Base-by-base conservation (phyloP, 2,888 invertebrate species). In the Acanthosepion lycidas region DNA sequence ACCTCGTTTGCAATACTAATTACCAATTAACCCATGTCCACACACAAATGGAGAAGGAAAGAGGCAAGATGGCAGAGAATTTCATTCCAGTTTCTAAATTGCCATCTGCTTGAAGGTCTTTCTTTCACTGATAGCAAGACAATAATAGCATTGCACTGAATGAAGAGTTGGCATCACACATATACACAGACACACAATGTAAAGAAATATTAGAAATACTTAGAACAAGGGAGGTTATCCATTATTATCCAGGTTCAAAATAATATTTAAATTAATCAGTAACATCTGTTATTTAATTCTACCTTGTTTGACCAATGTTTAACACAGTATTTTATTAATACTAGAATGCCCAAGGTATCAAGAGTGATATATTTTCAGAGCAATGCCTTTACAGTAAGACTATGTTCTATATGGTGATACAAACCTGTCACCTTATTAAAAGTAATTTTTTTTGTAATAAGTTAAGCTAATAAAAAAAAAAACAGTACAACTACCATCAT, bases 1-100 rank as follows among this genome's bases (percentile, higher is more conserved):
- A 78, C 78, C 78, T 78, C 78, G 78, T n/a, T 78, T 78, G 78
- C 78, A 78, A 78, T 78, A 78, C 78, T 78, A 78, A 78, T 78
- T 78, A 78, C 78, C 78, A 78, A 78, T 78, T 78, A 78, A 8
- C 78, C 78, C 78, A 8, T 78, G 78, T n/a, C 78, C 78, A 78
- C 78, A 78, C n/a, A 78, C 42, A 42, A 42, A 42, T 42, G 42
- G 78, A 18, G 78, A 59, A 20, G 6, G 59, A 64, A 28, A 28
- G 64, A 28, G 28, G 28, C 8, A 28, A 26, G 28, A 64, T 6
- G 64, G n/a, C 8, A n/a, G 78, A 28, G 78, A 78, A 78, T n/a
- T 78, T 78, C 8, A 78, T n/a, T 78, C 78, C 28, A n/a, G 28
- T 78, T 78, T 78, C 28, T 78, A 78, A 78, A 28, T 78, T 78